Base-by-base conservation (phyloP, 1,140 invertebrate genomes). In the Tachypleus tridentatus region DNA sequence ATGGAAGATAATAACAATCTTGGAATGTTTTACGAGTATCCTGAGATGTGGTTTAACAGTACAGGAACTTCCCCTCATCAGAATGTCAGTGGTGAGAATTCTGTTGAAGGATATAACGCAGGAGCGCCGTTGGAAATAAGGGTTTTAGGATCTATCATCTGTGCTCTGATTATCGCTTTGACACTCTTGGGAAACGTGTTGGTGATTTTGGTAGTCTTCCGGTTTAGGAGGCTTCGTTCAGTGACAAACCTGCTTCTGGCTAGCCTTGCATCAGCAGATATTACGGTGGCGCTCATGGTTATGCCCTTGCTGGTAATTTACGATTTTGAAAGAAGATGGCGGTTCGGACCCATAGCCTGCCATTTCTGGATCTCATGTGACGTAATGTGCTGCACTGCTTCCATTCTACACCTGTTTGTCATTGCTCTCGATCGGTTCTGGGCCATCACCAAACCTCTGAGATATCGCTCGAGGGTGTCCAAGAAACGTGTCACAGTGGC, bases 371-470 rank as follows among this genome's bases (percentile, higher is more conserved):
- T 77, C 29, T 74, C 74, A n/a, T 76, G 73, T 62, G 78, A 80
- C 67, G 76, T 79, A 4, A 78, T 77, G 71, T 78, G 76, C 59
- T 80, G 78, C 76, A 91, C 92, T 8, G 91, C 92, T 50, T 93
- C 89, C 70, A 94, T 95, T 69, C 80, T 94, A 9, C 94, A 95
- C 77, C 81, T 95, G 62, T 95, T 92, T 74, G 88, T 92, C 75
- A 91, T 92, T 73, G 89, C 87, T 67, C 82, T 93, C 50, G 91
- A 95, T 76, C 79, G 91, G 48, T 73, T 71, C 76, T 88, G 89
- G 75, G 91, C 92, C 47, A 95, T 96, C 60, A 93, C 90, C 6
- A 90, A 91, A 73, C 91, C 91, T 6, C 77, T 96, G 63, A 87
- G 93, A 72, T 92, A 94, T 75, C 89, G 89, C 6, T 87, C 91